These are phyloP conservation scores for Anorthoa munda DNA, from an alignment of 2,888 invertebrate species.

Conservation along the genomic window DNA sequence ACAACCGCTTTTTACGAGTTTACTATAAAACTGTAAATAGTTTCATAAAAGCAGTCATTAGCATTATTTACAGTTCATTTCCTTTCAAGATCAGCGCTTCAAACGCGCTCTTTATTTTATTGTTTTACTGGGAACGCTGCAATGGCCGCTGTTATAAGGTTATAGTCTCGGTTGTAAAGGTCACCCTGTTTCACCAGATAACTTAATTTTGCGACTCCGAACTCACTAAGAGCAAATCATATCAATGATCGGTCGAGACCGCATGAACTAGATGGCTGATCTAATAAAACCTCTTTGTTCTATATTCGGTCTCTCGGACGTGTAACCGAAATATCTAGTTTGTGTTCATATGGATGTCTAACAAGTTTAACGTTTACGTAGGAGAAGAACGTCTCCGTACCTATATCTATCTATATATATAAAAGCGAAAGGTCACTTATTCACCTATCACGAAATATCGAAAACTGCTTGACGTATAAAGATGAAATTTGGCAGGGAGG, in stretches of 20 bases:
- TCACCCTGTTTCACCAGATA: slow-evolving; percentile 17
- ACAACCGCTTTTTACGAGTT: slow-evolving; percentile 72
- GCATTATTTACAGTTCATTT: slow-evolving; percentile 67
- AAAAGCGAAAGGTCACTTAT: too few species aligned
- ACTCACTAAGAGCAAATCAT: slow-evolving; percentile 42
- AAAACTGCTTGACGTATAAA: too few species aligned
- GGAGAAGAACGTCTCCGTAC: neutral
- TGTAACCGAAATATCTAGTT: slow-evolving; percentile 4
- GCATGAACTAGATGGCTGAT: slow-evolving; percentile 37
- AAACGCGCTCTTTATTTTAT: slow-evolving; percentile 3
- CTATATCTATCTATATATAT: too few species aligned
- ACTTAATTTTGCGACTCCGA: slow-evolving; percentile 32
- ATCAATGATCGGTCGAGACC: slow-evolving; percentile 25
- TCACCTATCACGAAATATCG: too few species aligned
- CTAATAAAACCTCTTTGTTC: slow-evolving; percentile 36
- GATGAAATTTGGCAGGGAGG: too few species aligned
- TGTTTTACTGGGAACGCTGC: slow-evolving; percentile 4
- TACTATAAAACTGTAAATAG: slow-evolving; percentile 71
- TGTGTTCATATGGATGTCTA: neutral
- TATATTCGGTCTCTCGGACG: neutral
- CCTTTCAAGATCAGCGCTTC: slow-evolving; percentile 43
- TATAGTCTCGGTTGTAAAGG: slow-evolving; percentile 6
- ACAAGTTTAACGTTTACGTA: neutral
- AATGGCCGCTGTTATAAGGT: neutral
- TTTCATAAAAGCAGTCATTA: slow-evolving; percentile 63